Base-by-base conservation (phyloP, 2,797 vertebrate genomes). In the Forpus xanthops region DNA sequence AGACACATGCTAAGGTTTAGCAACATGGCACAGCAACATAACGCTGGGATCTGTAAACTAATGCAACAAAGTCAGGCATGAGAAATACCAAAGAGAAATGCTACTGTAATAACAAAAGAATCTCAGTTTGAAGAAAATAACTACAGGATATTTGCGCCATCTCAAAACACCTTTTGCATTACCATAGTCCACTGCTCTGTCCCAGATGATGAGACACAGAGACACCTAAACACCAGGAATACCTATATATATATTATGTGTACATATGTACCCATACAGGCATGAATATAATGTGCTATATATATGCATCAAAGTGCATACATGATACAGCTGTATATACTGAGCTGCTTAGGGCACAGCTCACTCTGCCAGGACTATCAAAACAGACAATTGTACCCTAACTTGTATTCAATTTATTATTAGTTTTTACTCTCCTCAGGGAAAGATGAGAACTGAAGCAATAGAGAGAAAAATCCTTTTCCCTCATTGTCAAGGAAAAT, bases 41-140 rank as follows among this genome's bases (percentile, higher is more conserved):
- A 39, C 14, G 41, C 85, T 64, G n/a, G 79, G 96, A 96, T 87
- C 85, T 97, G 90, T 93, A 96, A 96, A 94, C 60, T 78, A 90
- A 89, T 35, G 78, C 90, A 93, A 55, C 60, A 66, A 81, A 70
- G 67, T 53, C 89, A 91, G 77, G 90, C 79, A 50, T 28, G 24
- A 96, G 58, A 93, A 85, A 87, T 49, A 85, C 50, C 85, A 94
- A 88, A 96, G 47, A 89, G 96, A 97, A 95, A 93, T 30, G 24
- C 79, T 93, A 83, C 85, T 72, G 31, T 65, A 87, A 94, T 42
- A 85, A 90, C 75, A 71, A 81, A 35, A 90, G 60, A 93, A 94
- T 78, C 45, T 83, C 31, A 50, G 35, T 84, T 93, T 9, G 11
- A 76, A 71, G 64, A 30, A 73, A 12, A 62, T 15, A 17, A 4